phyloP scores from a whole-genome alignment of 2,797 vertebrate species.

The Chromobotia macracanthus region DNA sequence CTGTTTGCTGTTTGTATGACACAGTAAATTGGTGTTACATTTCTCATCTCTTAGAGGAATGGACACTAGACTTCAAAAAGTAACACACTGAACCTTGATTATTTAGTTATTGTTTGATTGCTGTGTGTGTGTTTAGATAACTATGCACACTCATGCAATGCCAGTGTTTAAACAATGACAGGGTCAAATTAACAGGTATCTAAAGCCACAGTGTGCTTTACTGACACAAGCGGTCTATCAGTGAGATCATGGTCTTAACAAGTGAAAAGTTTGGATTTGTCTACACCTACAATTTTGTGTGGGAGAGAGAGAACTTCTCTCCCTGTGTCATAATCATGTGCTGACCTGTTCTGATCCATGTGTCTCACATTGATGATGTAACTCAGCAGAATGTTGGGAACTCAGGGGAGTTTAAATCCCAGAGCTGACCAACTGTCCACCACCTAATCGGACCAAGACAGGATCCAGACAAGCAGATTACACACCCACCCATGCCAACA shows the following conservation, averaged over 20 bases:
- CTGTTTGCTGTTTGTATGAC: conserved; percentile 1
- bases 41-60: conserved; percentile 54
- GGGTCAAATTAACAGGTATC: not conserved
- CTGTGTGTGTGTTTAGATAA: not conserved
- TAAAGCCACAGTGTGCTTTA: not conserved
- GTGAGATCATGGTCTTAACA: not conserved
- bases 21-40: conserved; percentile 54
- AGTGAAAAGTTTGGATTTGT: not conserved
- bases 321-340: not conserved
- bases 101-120: conserved; percentile 21
- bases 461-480: conserved; percentile 48
- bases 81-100: conserved; percentile 28
- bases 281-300: not conserved
- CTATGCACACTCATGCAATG: not conserved
- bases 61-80: conserved; percentile 42
- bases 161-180: not conserved
- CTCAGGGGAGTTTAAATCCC: conserved; percentile 46
- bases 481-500: conserved; percentile 38
- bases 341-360: conserved; percentile 21
- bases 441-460: conserved; percentile 43
- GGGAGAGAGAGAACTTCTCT: not conserved
- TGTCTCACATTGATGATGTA: conserved; percentile 43
- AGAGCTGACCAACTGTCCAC: conserved; percentile 42
- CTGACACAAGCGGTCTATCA: not conserved
- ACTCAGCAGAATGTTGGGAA: conserved; percentile 32